phyloP scores from a whole-genome alignment of 2,113 vertebrate species.

The Craseonycteris thonglongyai region DNA sequence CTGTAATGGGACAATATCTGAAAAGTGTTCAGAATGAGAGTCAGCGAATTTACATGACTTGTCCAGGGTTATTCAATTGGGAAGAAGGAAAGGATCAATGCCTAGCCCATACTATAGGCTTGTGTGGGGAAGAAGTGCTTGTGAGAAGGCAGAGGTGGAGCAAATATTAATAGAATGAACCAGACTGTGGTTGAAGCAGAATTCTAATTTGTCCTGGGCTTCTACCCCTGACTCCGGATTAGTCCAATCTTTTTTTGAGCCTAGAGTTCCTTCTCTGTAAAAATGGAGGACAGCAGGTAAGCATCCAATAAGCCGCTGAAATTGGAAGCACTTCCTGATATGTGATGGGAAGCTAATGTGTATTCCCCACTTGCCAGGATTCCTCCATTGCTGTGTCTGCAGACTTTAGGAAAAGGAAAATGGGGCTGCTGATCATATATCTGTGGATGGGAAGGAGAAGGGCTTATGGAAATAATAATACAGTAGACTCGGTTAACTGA shows the following conservation, averaged over 20 bases:
- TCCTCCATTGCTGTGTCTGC: background rate
- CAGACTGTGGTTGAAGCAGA: background rate
- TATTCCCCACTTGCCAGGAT: background rate
- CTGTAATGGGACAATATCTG: background rate
- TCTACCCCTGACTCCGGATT: background rate
- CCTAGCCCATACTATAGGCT: background rate
- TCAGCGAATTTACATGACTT: background rate
- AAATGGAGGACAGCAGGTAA: background rate
- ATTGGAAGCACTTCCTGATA: background rate
- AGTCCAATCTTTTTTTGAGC: background rate
- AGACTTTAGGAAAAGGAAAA: background rate
- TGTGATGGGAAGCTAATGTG: background rate
- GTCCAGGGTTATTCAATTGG: background rate
- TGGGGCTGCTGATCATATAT: background rate
- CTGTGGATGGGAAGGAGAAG: background rate
- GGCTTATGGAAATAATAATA: background rate
- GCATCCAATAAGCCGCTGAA: background rate
- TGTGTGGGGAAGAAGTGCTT: background rate
- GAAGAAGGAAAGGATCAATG: background rate
- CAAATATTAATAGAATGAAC: background rate
- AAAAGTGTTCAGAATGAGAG: background rate
- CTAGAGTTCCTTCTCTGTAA: background rate
- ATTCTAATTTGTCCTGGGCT: background rate
- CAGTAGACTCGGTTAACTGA: no score
- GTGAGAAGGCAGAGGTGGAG: background rate